Conservation (phyloP, 37 sponge, comb jelly and placozoan genomes). For the Eunapius fragilis region DNA sequence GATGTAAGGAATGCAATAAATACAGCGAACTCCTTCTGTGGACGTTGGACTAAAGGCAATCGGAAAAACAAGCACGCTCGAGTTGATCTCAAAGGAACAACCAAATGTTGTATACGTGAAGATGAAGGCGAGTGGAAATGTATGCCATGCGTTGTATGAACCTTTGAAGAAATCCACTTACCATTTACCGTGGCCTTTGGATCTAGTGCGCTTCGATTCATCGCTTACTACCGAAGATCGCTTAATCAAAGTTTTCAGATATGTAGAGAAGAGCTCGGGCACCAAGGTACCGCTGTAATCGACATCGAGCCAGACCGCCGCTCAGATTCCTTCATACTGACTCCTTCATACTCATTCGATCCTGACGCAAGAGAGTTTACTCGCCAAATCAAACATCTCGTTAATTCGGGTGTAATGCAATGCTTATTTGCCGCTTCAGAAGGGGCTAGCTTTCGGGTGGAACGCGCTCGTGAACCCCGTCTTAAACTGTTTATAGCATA, state of each 20-base stretch:
- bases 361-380: not conserved
- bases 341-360: not conserved
- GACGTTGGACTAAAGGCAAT: not conserved
- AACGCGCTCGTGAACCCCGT: not conserved
- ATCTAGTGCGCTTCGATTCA: not conserved
- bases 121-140: not conserved
- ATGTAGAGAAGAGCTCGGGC: not conserved
- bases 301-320: not conserved
- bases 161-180: not conserved
- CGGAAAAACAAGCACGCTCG: conserved; percentile 2
- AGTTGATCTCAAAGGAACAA: not conserved
- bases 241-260: not conserved
- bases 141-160: not conserved
- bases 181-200: not conserved
- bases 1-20: not conserved
- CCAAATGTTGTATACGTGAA: not conserved
- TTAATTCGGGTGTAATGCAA: too few relatives aligned
- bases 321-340: not conserved
- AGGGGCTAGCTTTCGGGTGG: not conserved
- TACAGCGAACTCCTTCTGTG: not conserved
- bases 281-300: not conserved
- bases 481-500: not conserved
- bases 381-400: not conserved
- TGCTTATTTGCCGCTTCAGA: too few relatives aligned
- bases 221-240: not conserved